These are phyloP conservation scores for Achatina immaculata DNA, from an alignment of 1,140 invertebrate genomes.

Conservation along the genomic window DNA sequence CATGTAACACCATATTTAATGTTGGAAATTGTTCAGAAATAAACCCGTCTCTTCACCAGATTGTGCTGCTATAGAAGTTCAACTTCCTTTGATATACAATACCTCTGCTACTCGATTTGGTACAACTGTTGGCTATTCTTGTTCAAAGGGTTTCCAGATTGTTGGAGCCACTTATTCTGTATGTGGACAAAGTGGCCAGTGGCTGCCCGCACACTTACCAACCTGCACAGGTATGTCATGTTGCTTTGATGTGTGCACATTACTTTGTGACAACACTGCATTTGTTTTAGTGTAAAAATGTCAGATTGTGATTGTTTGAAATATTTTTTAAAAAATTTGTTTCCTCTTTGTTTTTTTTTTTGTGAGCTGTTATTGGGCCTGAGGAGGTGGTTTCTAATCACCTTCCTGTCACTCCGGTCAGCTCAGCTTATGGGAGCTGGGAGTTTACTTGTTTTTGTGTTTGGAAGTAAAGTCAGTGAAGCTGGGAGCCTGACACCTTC, in stretches of 20 bases:
- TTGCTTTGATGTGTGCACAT: neutral
- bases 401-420: neutral
- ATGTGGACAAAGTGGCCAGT: conserved; percentile 9
- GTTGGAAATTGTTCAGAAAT: neutral
- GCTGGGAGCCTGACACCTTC: too few relatives aligned
- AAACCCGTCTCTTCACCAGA: neutral
- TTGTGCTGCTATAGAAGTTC: neutral
- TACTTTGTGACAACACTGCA: neutral
- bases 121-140: neutral
- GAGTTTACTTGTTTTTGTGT: too few relatives aligned
- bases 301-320: neutral
- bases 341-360: neutral
- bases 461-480: too few relatives aligned
- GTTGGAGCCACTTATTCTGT: neutral
- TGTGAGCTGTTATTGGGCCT: neutral
- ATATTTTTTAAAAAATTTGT: neutral
- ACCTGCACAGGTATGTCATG: conserved; percentile 18
- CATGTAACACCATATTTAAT: neutral
- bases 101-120: conserved; percentile 13
- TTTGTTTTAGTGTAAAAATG: neutral
- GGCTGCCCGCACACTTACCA: conserved; percentile 7
- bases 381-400: neutral
- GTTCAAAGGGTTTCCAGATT: neutral
- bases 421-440: too few relatives aligned
- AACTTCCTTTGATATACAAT: neutral